phyloP scores from a whole-genome alignment of 2,113 vertebrate genomes.

The Phyllopteryx taeniolatus region DNA sequence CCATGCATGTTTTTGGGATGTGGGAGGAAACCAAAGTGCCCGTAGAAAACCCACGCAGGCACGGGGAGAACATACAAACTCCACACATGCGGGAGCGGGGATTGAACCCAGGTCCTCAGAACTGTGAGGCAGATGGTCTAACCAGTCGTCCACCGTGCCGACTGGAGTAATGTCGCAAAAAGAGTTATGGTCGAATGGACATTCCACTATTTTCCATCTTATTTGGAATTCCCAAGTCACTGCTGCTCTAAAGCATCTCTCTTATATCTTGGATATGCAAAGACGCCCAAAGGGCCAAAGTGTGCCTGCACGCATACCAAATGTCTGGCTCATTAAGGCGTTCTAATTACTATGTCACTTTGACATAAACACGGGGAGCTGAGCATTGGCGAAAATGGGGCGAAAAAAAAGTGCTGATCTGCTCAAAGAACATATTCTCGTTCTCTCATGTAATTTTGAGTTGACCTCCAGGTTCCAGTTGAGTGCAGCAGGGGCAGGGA shows the following conservation, averaged over 20 bases:
- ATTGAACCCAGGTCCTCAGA: too few species aligned
- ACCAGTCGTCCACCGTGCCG: too few species aligned
- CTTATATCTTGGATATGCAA: slow-evolving; percentile 28
- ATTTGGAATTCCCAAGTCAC: slow-evolving; percentile 26
- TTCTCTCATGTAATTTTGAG: slow-evolving; percentile 33
- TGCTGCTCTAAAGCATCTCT: slow-evolving; percentile 15
- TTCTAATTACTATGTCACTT: slow-evolving; percentile 60
- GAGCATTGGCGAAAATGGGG: slow-evolving; percentile 27
- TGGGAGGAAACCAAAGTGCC: too few species aligned
- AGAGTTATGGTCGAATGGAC: background rate
- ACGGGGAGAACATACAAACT: too few species aligned
- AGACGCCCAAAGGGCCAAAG: slow-evolving; percentile 26
- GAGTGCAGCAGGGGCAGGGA: slow-evolving; percentile 29
- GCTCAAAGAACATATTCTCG: slow-evolving; percentile 33
- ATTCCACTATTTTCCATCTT: background rate
- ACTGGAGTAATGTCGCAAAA: background rate
- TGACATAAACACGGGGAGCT: slow-evolving; percentile 38
- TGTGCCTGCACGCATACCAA: slow-evolving; percentile 38
- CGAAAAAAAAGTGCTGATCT: slow-evolving; percentile 40
- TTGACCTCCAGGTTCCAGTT: slow-evolving; percentile 54
- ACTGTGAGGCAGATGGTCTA: too few species aligned
- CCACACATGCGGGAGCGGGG: too few species aligned
- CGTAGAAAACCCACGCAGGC: too few species aligned
- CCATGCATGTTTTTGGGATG: too few species aligned
- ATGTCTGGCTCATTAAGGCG: slow-evolving; percentile 40